A percentile compares a stretch with the other conserved stretches of the same genome.
Evolutionary conservation across 2,888 invertebrate genomes (phyloP).

Genomic region (Phorcus lineatus): DNA sequence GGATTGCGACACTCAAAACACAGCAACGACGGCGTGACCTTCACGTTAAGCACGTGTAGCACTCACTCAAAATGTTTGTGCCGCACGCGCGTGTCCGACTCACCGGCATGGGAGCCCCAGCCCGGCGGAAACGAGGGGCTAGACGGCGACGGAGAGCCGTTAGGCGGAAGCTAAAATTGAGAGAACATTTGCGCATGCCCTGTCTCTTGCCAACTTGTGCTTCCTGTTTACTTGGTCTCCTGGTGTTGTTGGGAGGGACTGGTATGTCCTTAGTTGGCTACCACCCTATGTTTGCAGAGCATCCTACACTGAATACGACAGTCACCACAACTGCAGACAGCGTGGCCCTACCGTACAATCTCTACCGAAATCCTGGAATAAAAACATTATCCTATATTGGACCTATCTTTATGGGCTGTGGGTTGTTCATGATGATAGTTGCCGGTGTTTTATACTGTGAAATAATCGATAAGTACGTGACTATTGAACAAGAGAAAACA

Average conservation of each 20-base stretch:
- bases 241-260: conserved; percentile 47
- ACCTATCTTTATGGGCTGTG: conserved; percentile 97
- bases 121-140: conserved; percentile 24
- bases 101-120: conserved; percentile 32
- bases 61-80: conserved; percentile 42
- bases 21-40: background rate
- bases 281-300: conserved; percentile 39
- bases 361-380: conserved; percentile 29
- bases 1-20: background rate
- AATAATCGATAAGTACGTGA: conserved; percentile 92
- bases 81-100: conserved; percentile 51
- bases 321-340: conserved; percentile 17
- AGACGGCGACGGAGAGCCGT: conserved; percentile 29
- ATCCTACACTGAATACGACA: background rate
- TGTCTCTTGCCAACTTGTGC: conserved; percentile 48
- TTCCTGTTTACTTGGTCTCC: conserved; percentile 41
- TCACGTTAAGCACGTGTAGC: background rate
- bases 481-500: conserved; percentile 83
- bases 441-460: conserved; percentile 99
- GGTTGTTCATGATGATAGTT: conserved; percentile 97
- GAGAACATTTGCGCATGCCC: conserved; percentile 48
- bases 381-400: conserved; percentile 90
- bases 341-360: conserved; percentile 18
- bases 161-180: conserved; percentile 42
- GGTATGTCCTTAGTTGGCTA: conserved; percentile 61